Evolutionary conservation across 1,140 invertebrate species (phyloP), one percentile per base, ranked within the genome.

Genomic region (Melipona quadrifasciata): DNA sequence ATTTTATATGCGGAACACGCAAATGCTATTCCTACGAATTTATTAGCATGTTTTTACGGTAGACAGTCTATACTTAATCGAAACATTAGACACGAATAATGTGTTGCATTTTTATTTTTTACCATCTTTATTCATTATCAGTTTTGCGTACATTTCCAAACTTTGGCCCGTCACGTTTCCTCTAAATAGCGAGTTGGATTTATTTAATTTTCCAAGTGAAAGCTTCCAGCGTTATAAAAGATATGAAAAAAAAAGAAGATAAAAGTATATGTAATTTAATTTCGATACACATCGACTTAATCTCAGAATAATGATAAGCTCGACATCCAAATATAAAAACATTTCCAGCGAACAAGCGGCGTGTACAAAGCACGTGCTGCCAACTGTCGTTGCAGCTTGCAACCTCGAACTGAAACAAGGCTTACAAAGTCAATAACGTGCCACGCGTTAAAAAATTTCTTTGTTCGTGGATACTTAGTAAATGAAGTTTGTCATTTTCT

Each of bases 31-130:
- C 65, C 17, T 70, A 39, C 74, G 84, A 82, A 89, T 88, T 82
- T 82, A 89, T 89, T 88, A 85, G 75, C 87, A 89, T 88, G 70
- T 67, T 71, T 74, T 74, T 80, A 88, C 34, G 17, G 31, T 58
- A 64, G 64, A 75, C 31, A 53, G 76, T n/a, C 55, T 82, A 72
- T 58, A 75, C 17, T 27, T 51, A 64, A 80, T 31, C 21, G 65
- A 81, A 34, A 47, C 27, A 19, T 17, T 67, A 21, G 5, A 2
- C 5, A 3, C 19, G 24, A 65, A 71, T 83, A 34, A 80, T 8
- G 2, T 79, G 24, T 55, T 39, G 39, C 21, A 21, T 19, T 21
- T 71, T 51, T 31, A 51, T 27, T 47, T 2, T 21, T 47, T 21
- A 0, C 12, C 11, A 27, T 27, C 10, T 3, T 55, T 74, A 21